Percentiles rank a stretch among this genome's conserved stretches.
phyloP scores from a whole-genome alignment of 2,797 vertebrate species.

The Enteromius unitaeniatus region DNA sequence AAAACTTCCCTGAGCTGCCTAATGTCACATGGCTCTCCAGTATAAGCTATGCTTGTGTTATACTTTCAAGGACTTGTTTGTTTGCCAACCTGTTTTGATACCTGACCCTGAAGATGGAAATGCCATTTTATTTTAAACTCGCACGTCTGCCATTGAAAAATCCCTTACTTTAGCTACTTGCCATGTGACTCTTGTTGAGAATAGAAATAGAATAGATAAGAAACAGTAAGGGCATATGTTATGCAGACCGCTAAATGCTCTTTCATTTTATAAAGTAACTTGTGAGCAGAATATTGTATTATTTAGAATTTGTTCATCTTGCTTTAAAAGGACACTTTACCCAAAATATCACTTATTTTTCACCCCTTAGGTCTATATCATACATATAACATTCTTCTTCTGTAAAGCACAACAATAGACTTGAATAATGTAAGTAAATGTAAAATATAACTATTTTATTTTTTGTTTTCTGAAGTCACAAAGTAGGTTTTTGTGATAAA shows the following conservation, averaged over 20 bases:
- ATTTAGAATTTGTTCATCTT: background rate
- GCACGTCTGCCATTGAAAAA: background rate
- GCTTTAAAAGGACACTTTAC: background rate
- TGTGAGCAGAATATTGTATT: background rate
- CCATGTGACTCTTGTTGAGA: background rate
- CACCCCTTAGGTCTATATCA: no score
- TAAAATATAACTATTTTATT: background rate
- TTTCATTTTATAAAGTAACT: background rate
- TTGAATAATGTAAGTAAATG: background rate
- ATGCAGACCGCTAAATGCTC: background rate
- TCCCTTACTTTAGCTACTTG: background rate
- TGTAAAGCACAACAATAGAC: background rate
- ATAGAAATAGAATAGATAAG: background rate
- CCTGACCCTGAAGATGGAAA: conserved; percentile 67
- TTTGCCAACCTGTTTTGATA: conserved; percentile 64
- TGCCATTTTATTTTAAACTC: conserved; percentile 66
- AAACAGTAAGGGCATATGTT: background rate
- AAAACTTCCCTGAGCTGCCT: conserved; percentile 52
- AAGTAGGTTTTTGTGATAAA: background rate
- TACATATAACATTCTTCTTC: background rate
- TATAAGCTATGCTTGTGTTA: conserved; percentile 42
- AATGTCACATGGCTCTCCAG: conserved; percentile 69
- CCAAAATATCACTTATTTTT: background rate
- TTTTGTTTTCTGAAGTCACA: background rate
- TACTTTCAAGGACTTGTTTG: conserved; percentile 46